Evolutionary conservation across 2,797 vertebrate species (phyloP).

Genomic region (Delichon dasypus): DNA sequence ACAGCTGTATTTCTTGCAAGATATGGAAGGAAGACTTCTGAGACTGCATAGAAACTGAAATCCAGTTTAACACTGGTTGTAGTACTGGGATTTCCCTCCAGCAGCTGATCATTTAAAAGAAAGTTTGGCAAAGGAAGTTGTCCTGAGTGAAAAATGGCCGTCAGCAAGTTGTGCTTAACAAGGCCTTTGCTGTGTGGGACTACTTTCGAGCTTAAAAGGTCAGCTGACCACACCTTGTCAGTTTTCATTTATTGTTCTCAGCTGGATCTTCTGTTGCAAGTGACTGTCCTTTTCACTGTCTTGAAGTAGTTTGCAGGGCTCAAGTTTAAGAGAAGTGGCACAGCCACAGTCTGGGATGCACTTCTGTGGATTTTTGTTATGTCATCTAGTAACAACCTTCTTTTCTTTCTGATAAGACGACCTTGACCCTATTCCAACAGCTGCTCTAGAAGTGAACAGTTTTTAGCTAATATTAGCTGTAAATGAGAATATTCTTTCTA

Average conservation of each 20-base stretch:
- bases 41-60: neutral
- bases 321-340: conserved; percentile 27
- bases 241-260: conserved; percentile 9
- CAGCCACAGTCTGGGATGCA: neutral
- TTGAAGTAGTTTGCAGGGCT: neutral
- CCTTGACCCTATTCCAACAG: conserved; percentile 6
- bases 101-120: neutral
- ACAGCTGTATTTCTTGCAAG: neutral
- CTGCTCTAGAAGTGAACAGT: neutral
- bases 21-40: neutral
- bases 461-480: neutral
- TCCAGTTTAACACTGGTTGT: neutral
- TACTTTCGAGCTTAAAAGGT: neutral
- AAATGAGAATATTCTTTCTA: neutral
- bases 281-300: neutral
- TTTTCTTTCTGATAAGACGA: conserved; percentile 20
- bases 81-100: neutral
- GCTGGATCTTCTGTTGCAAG: conserved; percentile 30
- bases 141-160: neutral
- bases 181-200: neutral
- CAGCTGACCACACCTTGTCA: neutral
- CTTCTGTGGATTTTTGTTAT: conserved; percentile 24
- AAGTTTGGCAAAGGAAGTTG: neutral
- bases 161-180: neutral
- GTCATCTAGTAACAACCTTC: conserved; percentile 24